Evolutionary conservation across 92 coral and sea anemone species (phyloP).

Genomic region (Zoanthus sansibaricus): DNA sequence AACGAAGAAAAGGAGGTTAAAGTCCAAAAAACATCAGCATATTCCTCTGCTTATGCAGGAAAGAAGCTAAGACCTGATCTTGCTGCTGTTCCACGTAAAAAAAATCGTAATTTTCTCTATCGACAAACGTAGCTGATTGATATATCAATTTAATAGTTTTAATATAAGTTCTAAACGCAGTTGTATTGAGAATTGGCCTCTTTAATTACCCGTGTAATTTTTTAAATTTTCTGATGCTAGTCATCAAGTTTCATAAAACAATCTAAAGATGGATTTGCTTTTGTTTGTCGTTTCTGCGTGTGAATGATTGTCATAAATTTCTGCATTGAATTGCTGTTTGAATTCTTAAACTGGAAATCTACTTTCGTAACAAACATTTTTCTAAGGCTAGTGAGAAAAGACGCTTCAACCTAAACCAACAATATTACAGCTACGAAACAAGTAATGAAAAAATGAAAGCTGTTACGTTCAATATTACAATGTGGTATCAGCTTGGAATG

Average conservation of each 20-base stretch:
- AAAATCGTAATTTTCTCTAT: neutral
- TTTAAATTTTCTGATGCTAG: neutral
- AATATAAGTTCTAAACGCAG: neutral
- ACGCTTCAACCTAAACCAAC: neutral
- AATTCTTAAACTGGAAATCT: too few species aligned
- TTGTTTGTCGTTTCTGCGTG: too few species aligned
- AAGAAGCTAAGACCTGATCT: neutral
- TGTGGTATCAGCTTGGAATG: neutral
- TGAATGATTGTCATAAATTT: too few species aligned
- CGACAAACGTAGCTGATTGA: neutral
- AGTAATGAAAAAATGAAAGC: neutral
- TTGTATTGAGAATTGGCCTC: neutral
- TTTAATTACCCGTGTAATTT: neutral
- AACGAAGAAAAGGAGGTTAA: too few species aligned
- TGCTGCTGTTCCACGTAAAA: neutral
- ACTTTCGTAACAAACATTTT: too few species aligned
- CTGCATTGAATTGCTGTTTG: too few species aligned
- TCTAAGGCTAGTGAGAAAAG: neutral
- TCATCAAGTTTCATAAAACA: neutral
- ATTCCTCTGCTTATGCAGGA: too few species aligned
- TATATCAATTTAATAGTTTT: neutral
- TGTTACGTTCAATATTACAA: conserved; percentile 2
- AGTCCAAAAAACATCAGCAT: too few species aligned
- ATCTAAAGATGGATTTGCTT: neutral
- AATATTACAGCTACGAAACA: neutral